These are phyloP conservation scores for Apocrypta bakeri DNA, from an alignment of 1,140 invertebrate species.

Conservation along the genomic window DNA sequence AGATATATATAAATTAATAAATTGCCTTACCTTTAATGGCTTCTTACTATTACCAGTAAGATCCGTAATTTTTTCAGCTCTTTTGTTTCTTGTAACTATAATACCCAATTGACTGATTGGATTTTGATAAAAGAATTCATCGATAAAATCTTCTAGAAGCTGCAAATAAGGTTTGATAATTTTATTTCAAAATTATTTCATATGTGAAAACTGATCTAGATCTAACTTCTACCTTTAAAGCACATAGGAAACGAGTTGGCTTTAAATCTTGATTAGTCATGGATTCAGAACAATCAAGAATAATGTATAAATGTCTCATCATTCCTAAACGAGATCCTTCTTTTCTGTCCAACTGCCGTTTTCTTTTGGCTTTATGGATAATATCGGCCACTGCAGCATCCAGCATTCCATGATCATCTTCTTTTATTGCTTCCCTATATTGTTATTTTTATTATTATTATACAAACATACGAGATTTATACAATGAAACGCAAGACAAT, in stretches of 20 bases:
- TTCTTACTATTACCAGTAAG: conserved; percentile 90
- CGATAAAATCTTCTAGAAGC: conserved; percentile 94
- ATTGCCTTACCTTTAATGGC: conserved; percentile 80
- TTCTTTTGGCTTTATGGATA: conserved; percentile 90
- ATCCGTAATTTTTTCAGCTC: conserved; percentile 93
- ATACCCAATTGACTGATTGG: conserved; percentile 97
- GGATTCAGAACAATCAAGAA: conserved; percentile 93
- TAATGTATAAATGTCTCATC: conserved; percentile 95
- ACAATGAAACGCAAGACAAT: conserved; percentile 45
- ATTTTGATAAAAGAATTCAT: conserved; percentile 99
- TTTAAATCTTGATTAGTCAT: conserved; percentile 97
- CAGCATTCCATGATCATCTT: conserved; percentile 94
- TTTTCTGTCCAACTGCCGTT: conserved; percentile 83
- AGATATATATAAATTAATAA: background rate
- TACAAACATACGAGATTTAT: background rate
- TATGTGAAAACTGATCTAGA: conserved; percentile 1
- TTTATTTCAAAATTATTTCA: background rate
- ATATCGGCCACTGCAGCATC: conserved; percentile 93
- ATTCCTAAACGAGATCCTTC: conserved; percentile 91
- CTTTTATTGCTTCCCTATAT: conserved; percentile 95
- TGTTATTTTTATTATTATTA: too few relatives aligned
- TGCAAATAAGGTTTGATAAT: conserved; percentile 68
- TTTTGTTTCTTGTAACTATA: conserved; percentile 93
- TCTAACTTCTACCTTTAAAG: conserved; percentile 82
- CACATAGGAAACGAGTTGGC: conserved; percentile 92